These are phyloP conservation scores for Drosophila buzzatii DNA, from an alignment of 2,888 invertebrate species.

Conservation along the genomic window DNA sequence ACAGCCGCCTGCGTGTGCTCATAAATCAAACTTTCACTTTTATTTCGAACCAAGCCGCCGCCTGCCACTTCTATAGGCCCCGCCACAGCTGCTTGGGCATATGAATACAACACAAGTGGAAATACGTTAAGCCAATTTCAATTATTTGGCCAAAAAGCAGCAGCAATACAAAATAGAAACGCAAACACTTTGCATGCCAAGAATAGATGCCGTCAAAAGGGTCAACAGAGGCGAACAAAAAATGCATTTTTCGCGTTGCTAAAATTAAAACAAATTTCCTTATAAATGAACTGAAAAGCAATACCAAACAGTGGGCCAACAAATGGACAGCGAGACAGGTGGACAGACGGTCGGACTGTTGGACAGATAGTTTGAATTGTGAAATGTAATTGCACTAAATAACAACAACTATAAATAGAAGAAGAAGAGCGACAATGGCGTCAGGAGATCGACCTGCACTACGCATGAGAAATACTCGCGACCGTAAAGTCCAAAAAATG, in stretches of 20 bases:
- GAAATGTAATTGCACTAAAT: conserved; percentile 49
- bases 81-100: background rate
- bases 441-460: conserved; percentile 59
- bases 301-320: conserved; percentile 64
- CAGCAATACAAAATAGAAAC: background rate
- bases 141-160: conserved; percentile 35
- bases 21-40: conserved; percentile 81
- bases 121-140: conserved; percentile 55
- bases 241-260: conserved; percentile 57
- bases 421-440: conserved; percentile 44
- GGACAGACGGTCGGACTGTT: background rate
- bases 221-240: conserved; percentile 51
- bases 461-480: conserved; percentile 34
- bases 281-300: conserved; percentile 46
- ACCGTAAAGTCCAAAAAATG: conserved; percentile 10
- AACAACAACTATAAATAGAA: conserved; percentile 25
- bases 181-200: conserved; percentile 52
- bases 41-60: background rate
- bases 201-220: conserved; percentile 69
- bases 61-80: background rate
- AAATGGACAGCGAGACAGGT: conserved; percentile 16
- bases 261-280: conserved; percentile 55
- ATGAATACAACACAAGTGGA: conserved; percentile 18
- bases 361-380: conserved; percentile 36
- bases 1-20: conserved; percentile 46